phyloP scores from a whole-genome alignment of 2,113 vertebrate species.

The Leucopsar rothschildi region DNA sequence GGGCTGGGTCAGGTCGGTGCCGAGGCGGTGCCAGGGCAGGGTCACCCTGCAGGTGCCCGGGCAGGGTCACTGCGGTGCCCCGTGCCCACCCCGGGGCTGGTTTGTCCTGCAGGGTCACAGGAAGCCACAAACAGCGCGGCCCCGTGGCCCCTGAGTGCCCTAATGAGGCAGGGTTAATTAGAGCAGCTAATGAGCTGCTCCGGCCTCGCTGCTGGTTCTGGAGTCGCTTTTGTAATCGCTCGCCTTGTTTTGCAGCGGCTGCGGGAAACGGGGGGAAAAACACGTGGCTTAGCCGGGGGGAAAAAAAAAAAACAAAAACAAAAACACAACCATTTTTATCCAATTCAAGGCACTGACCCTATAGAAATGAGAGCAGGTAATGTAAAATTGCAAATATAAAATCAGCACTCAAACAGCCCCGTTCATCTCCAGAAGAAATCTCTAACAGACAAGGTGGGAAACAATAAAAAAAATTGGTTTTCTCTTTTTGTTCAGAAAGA shows the following conservation, averaged over 20 bases:
- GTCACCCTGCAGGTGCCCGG: no score
- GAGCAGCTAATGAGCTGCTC: neutral
- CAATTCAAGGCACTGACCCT: neutral
- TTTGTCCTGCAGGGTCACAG: neutral
- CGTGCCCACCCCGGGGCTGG: neutral
- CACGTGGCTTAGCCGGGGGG: neutral
- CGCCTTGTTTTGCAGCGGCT: neutral
- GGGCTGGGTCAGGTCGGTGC: no score
- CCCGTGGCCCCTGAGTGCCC: neutral
- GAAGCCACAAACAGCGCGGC: neutral
- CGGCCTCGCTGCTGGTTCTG: neutral
- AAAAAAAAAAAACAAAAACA: neutral
- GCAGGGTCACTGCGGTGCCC: neutral
- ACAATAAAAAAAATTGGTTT: neutral
- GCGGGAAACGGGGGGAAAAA: neutral
- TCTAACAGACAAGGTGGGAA: neutral
- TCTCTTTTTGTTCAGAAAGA: neutral
- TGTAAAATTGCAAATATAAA: neutral
- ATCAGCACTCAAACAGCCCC: neutral
- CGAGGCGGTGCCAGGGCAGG: neutral
- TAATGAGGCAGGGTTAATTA: slow-evolving; percentile 43
- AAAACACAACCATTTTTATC: neutral
- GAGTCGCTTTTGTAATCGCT: neutral
- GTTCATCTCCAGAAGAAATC: neutral
- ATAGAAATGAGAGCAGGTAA: neutral